A percentile compares a stretch with the other conserved stretches of the same genome.
These are phyloP conservation scores for Rhinophrynus dorsalis DNA, from an alignment of 2,797 vertebrate species.

Conservation along the genomic window DNA sequence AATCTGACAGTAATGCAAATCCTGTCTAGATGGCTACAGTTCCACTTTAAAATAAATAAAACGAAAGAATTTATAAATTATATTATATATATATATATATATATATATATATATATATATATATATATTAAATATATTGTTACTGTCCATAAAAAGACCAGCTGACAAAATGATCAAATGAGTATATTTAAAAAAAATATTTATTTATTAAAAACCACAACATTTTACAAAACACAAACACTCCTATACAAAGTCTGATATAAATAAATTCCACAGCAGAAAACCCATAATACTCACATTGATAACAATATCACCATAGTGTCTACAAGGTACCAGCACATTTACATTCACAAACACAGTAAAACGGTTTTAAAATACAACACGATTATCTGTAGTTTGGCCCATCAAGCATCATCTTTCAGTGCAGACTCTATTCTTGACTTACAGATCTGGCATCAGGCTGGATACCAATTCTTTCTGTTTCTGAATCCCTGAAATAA, in stretches of 20 bases:
- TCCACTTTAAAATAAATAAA: no score
- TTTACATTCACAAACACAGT: no score
- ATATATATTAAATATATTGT: no score
- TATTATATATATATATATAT: no score
- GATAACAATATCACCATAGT: conserved; percentile 10
- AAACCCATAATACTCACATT: conserved; percentile 5
- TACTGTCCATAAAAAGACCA: background rate
- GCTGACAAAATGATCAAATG: background rate
- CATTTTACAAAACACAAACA: conserved; percentile 39
- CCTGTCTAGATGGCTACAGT: no score
- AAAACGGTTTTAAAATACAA: background rate
- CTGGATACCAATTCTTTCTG: conserved; percentile 86
- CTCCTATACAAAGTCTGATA: conserved; percentile 12
- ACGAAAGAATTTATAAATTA: no score
- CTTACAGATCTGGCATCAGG: conserved; percentile 76
- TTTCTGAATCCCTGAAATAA: conserved; percentile 88
- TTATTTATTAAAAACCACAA: conserved; percentile 47
- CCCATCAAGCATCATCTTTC: background rate
- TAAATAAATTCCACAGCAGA: conserved; percentile 32
- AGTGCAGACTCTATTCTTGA: background rate
- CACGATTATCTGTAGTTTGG: background rate
- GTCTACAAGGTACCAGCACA: conserved; percentile 4
- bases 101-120: no score
- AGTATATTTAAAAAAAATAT: conserved; percentile 19
- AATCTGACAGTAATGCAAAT: no score